A percentile compares a stretch with the other conserved stretches of the same genome.
phyloP scores from a whole-genome alignment of 2,888 invertebrate genomes.

The Bombyx huttoni region DNA sequence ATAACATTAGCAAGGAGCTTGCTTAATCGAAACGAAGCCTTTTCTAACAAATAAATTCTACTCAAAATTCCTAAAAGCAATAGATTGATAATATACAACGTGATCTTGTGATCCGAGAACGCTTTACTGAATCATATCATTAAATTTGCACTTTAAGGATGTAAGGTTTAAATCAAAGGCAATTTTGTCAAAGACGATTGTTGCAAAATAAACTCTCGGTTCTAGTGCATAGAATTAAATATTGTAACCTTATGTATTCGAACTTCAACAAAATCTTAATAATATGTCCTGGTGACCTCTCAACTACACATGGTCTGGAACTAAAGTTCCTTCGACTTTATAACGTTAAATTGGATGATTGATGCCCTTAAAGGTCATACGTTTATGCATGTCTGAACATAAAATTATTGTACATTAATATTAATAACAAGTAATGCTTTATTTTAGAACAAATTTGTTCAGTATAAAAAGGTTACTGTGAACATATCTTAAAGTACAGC shows the following conservation, averaged over 20 bases:
- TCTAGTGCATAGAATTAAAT: neutral
- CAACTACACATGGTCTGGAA: neutral
- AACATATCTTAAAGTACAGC: too few relatives aligned
- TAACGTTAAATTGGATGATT: neutral
- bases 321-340: neutral
- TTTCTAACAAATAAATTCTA: constrained; percentile 1
- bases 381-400: neutral
- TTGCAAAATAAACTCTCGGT: neutral
- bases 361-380: neutral
- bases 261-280: constrained; percentile 2
- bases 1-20: too few relatives aligned
- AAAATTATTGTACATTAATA: neutral
- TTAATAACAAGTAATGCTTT: too few relatives aligned
- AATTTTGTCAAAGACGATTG: neutral
- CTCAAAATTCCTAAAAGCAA: constrained; percentile 33
- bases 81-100: constrained; percentile 35
- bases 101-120: constrained; percentile 29
- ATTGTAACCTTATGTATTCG: neutral
- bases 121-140: constrained; percentile 37
- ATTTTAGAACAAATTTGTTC: too few relatives aligned
- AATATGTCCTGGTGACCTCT: neutral
- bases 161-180: neutral
- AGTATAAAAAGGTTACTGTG: too few relatives aligned
- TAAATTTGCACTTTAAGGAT: constrained; percentile 43
- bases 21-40: neutral